Conservation (phyloP, 2,888 invertebrate species). For the Phymatocera aterrima region DNA sequence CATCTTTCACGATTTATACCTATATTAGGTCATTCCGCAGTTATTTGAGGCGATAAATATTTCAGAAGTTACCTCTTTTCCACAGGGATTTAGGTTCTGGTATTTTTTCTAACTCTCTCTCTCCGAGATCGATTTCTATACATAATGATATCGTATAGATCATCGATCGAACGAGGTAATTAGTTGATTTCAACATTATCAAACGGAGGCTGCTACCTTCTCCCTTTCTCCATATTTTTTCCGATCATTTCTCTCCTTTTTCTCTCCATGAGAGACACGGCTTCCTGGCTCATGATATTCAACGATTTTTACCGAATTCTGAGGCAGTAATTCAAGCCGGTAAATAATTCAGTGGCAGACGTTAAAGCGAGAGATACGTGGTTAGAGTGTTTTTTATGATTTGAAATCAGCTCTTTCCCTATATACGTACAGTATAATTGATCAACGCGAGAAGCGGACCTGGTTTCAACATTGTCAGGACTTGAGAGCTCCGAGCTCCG, state of each 20-base stretch:
- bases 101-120: neutral
- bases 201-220: neutral
- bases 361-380: slow-evolving; percentile 21
- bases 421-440: slow-evolving; percentile 30
- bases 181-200: slow-evolving; percentile 28
- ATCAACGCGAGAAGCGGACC: slow-evolving; percentile 23
- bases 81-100: neutral
- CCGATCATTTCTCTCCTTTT: neutral
- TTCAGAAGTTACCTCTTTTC: neutral
- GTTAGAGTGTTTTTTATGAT: slow-evolving; percentile 9
- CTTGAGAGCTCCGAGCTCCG: neutral
- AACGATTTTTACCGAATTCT: slow-evolving; percentile 20
- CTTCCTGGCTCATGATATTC: neutral
- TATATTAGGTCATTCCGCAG: slow-evolving; percentile 7
- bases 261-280: neutral
- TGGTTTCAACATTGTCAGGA: slow-evolving; percentile 31
- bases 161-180: slow-evolving; percentile 21
- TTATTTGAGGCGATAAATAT: slow-evolving; percentile 29
- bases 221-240: neutral
- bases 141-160: slow-evolving; percentile 2
- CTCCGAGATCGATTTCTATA: neutral
- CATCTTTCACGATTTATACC: slow-evolving; percentile 35
- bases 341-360: slow-evolving; percentile 36
- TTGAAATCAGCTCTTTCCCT: slow-evolving; percentile 6
- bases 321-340: slow-evolving; percentile 24